These are phyloP conservation scores for Parnassius mnemosyne DNA, from an alignment of 2,888 invertebrate genomes.

Conservation along the genomic window DNA sequence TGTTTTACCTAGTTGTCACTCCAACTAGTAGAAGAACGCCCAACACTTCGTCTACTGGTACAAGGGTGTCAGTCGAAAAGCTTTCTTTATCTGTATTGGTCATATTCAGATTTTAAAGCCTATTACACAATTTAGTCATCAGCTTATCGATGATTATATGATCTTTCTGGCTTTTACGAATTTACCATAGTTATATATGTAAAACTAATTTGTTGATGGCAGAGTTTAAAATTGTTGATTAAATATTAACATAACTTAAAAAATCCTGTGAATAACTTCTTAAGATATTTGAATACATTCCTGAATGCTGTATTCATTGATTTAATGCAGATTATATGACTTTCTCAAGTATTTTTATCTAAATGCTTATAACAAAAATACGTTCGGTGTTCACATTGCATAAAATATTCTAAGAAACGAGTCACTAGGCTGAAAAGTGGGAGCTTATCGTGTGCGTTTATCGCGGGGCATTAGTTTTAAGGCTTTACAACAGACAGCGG, in stretches of 20 bases:
- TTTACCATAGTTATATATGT: no score
- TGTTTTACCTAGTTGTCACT: no score
- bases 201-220: no score
- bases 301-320: constrained; percentile 14
- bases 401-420: constrained; percentile 53
- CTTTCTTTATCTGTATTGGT: no score
- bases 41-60: no score
- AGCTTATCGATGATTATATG: no score
- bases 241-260: not conserved
- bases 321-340: constrained; percentile 41
- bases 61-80: no score
- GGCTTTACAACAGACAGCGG: constrained; percentile 38
- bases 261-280: not conserved
- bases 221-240: not conserved
- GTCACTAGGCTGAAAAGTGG: constrained; percentile 42
- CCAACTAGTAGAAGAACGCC: no score
- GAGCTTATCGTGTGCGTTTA: constrained; percentile 44
- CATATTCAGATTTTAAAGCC: no score
- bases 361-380: constrained; percentile 34
- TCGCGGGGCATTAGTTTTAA: constrained; percentile 56
- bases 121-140: no score
- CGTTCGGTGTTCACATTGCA: constrained; percentile 32
- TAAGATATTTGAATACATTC: constrained; percentile 29
- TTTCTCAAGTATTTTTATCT: constrained; percentile 52
- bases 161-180: no score